Conservation (phyloP, 2,113 vertebrate species). For the Oryzias melastigma region DNA sequence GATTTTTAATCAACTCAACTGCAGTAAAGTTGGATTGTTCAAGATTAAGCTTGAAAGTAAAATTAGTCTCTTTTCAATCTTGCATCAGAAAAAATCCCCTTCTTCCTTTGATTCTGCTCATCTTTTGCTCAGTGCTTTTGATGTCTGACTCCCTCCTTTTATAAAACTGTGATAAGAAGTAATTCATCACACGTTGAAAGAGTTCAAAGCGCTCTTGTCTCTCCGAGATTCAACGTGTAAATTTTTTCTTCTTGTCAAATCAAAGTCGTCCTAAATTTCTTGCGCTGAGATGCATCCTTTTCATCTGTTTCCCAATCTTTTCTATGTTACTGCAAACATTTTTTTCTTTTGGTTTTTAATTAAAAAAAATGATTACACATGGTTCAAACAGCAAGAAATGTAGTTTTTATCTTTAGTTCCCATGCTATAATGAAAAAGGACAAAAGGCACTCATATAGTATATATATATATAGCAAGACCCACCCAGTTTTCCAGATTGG, state of each 20-base stretch:
- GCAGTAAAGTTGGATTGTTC: too few relatives aligned
- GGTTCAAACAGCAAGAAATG: too few relatives aligned
- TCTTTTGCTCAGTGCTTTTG: slow-evolving; percentile 9
- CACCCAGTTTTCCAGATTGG: too few relatives aligned
- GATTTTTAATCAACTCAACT: not conserved
- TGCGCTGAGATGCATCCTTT: slow-evolving; percentile 26
- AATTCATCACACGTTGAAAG: slow-evolving; percentile 6
- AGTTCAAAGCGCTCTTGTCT: slow-evolving; percentile 26
- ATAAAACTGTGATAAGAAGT: slow-evolving; percentile 29
- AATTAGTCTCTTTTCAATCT: not conserved
- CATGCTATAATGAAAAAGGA: too few relatives aligned
- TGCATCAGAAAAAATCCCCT: too few relatives aligned
- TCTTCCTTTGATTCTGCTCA: not conserved
- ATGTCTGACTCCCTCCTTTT: slow-evolving; percentile 13
- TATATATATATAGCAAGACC: too few relatives aligned
- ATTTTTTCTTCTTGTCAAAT: slow-evolving; percentile 22
- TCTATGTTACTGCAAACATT: not conserved
- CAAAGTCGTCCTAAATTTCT: slow-evolving; percentile 40
- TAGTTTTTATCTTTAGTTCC: too few relatives aligned
- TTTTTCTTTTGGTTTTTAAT: not conserved
- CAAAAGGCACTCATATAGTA: too few relatives aligned
- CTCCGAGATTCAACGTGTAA: slow-evolving; percentile 31
- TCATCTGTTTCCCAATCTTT: slow-evolving; percentile 30
- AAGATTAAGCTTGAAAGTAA: too few relatives aligned
- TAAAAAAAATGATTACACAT: too few relatives aligned